phyloP scores from a whole-genome alignment of 2,113 vertebrate genomes.

The Leptosomus discolor region DNA sequence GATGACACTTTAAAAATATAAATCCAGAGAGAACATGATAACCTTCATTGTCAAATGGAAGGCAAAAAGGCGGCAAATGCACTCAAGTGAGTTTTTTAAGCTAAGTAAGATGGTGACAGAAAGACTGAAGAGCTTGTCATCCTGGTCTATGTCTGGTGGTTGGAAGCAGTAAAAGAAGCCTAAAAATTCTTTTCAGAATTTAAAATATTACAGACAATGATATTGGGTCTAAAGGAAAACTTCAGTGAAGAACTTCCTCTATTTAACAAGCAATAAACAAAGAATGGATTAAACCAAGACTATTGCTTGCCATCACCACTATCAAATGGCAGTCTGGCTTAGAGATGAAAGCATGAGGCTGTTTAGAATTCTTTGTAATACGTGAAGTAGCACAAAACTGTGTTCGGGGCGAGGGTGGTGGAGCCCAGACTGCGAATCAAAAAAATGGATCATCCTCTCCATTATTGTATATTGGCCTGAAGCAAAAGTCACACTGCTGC shows the following conservation, averaged over 20 bases:
- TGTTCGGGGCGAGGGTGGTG: neutral
- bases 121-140: conserved; percentile 15
- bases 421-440: neutral
- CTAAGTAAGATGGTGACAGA: neutral
- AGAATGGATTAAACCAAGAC: neutral
- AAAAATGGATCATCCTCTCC: neutral
- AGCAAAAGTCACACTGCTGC: neutral
- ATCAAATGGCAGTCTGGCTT: neutral
- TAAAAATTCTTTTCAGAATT: neutral
- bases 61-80: neutral
- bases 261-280: neutral
- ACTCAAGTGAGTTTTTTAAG: neutral
- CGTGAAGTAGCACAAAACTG: neutral
- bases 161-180: neutral
- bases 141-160: neutral
- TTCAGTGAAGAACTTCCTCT: neutral
- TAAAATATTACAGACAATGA: neutral
- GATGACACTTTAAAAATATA: conserved; percentile 21
- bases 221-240: neutral
- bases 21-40: neutral
- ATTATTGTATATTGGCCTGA: neutral
- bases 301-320: neutral
- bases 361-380: neutral
- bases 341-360: neutral
- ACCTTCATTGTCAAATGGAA: conserved; percentile 41